Evolutionary conservation across 2,797 vertebrate genomes (phyloP).

Genomic region (Tarsius wallacei): DNA sequence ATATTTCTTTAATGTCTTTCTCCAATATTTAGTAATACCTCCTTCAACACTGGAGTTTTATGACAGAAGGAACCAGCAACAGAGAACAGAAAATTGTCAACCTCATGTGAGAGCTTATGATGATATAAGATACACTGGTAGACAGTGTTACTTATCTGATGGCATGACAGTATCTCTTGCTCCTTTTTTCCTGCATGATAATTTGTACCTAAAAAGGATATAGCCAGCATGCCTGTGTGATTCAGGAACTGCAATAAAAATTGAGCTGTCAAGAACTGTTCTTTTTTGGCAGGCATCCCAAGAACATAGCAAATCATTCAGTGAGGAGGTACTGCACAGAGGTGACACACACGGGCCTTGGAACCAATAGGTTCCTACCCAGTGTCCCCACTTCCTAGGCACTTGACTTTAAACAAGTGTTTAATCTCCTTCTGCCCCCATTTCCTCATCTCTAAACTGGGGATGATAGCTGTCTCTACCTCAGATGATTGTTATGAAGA

Average conservation of each 20-base stretch:
- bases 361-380: background rate
- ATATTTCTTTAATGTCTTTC: conserved; percentile 43
- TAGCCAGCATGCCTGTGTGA: background rate
- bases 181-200: background rate
- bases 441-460: background rate
- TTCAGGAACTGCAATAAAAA: background rate
- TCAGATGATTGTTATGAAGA: background rate
- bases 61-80: background rate
- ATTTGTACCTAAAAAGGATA: no score
- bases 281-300: background rate
- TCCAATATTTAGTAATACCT: background rate
- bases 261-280: background rate
- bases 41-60: conserved; percentile 16
- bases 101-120: background rate
- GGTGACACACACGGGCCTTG: rapidly evolving
- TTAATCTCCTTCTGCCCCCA: background rate
- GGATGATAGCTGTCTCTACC: background rate
- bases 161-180: background rate
- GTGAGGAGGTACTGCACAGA: rapidly evolving
- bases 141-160: background rate
- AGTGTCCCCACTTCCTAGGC: background rate
- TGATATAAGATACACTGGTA: background rate
- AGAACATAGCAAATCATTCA: background rate
- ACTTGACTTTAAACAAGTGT: background rate
- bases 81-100: conserved; percentile 54